Percentiles rank a stretch among this genome's conserved stretches.
phyloP scores from a whole-genome alignment of 2,888 invertebrate species.

The Chrysolina oricalcia region DNA sequence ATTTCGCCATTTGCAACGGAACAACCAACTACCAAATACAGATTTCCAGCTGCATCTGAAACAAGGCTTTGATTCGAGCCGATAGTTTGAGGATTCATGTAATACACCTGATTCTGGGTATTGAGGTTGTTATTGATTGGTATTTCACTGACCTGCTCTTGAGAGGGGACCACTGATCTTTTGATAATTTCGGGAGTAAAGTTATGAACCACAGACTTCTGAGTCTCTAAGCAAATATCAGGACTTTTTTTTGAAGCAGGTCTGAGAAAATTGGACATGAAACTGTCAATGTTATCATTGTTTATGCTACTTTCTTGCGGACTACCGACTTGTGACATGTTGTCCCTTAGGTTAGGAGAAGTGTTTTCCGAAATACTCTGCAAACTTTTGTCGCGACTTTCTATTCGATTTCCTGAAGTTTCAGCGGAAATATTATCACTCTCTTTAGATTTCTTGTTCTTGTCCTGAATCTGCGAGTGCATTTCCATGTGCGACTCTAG shows the following conservation, averaged over 20 bases:
- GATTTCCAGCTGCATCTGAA: constrained; percentile 10
- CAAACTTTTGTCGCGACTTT: too few relatives aligned
- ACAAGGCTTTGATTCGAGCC: background rate
- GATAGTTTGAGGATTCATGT: background rate
- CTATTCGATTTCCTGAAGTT: background rate
- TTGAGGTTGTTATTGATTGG: background rate
- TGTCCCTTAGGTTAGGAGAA: background rate
- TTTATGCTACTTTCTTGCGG: background rate
- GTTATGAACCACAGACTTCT: background rate
- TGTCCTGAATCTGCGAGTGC: background rate
- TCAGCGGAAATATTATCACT: background rate
- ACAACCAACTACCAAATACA: background rate
- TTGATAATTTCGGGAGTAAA: background rate
- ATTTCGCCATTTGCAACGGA: background rate
- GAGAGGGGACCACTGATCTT: background rate
- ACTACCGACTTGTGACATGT: background rate
- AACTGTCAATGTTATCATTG: background rate
- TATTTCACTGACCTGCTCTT: background rate
- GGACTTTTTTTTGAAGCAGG: background rate
- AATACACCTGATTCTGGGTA: background rate
- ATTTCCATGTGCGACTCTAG: constrained; percentile 2
- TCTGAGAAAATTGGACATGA: background rate
- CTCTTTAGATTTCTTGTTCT: background rate
- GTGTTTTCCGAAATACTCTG: background rate
- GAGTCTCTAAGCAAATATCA: background rate